Percentiles rank a stretch among this genome's conserved stretches.
These are phyloP conservation scores for Nycticorax nycticorax DNA, from an alignment of 2,113 vertebrate species.

Conservation along the genomic window DNA sequence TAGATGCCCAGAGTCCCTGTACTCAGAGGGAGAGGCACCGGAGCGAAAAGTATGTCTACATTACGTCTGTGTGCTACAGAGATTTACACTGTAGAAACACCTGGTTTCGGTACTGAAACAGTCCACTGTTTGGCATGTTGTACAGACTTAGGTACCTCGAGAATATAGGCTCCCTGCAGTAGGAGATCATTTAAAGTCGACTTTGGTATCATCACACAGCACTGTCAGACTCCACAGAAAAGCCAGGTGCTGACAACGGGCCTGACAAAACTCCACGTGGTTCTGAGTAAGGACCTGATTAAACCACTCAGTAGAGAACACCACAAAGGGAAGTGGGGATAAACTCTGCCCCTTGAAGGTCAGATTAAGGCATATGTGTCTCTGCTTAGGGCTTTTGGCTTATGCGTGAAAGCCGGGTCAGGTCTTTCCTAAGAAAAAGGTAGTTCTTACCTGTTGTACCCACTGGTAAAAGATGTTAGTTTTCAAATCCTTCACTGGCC, in stretches of 20 bases:
- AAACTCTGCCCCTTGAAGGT: constrained; percentile 17
- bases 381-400: background rate
- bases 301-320: background rate
- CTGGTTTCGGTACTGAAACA: background rate
- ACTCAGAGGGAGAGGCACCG: background rate
- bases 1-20: background rate
- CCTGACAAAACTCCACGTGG: background rate
- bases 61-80: background rate
- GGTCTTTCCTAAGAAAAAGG: background rate
- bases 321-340: background rate
- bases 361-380: background rate
- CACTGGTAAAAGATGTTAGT: background rate
- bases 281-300: background rate
- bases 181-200: background rate
- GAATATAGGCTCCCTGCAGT: constrained; percentile 4
- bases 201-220: background rate
- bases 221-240: background rate
- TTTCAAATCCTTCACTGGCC: background rate
- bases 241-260: background rate
- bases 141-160: background rate
- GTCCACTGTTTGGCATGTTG: background rate
- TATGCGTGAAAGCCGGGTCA: background rate
- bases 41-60: background rate
- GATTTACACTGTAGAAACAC: background rate
- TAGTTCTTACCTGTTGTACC: background rate